Evolutionary conservation across 2,888 invertebrate species (phyloP), one percentile per base, ranked within the genome.

Genomic region (Philaethria dido): DNA sequence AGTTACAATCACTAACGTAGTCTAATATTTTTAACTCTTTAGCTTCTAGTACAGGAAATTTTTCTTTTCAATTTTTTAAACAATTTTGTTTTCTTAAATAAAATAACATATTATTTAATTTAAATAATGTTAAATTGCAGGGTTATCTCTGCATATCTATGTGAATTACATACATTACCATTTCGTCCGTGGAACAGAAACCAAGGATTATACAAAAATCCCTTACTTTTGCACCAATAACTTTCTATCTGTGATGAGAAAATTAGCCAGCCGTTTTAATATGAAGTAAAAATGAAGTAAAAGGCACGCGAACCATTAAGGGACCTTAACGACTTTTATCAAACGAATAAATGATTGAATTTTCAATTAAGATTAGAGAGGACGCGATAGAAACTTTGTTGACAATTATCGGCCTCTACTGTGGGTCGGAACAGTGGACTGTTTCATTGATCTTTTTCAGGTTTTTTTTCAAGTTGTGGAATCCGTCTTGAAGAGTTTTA

Each of bases 261-360:
- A 87, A 87, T 86, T 84, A 85, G 82, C 81, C 80, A 69, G 74
- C 78, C 78, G 79, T 83, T 85, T 84, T 82, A 84, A 84, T 83
- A 80, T 76, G 73, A 80, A 84, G 80, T 80, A 81, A 85, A 87
- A 88, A 85, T 81, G 74, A 82, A 84, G 78, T 80, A 82, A 85
- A 84, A 81, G 79, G 79, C 80, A 85, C 80, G 82, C 81, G 72
- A 83, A 76, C 87, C 84, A 87, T 89, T 88, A 86, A 83, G 83
- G 80, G 83, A 78, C 82, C 80, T 80, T 89, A 88, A 89, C 86
- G 87, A 88, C 81, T 82, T 77, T 81, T 84, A 85, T 87, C 83
- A 84, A 85, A 87, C 90, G 87, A 90, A 91, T 89, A 89, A 89
- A 89, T 90, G 85, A 91, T 90, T 89, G 88, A 89, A 89, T 91